Conservation (phyloP, 2,888 invertebrate genomes). For the Caenorhabditis sinica region DNA sequence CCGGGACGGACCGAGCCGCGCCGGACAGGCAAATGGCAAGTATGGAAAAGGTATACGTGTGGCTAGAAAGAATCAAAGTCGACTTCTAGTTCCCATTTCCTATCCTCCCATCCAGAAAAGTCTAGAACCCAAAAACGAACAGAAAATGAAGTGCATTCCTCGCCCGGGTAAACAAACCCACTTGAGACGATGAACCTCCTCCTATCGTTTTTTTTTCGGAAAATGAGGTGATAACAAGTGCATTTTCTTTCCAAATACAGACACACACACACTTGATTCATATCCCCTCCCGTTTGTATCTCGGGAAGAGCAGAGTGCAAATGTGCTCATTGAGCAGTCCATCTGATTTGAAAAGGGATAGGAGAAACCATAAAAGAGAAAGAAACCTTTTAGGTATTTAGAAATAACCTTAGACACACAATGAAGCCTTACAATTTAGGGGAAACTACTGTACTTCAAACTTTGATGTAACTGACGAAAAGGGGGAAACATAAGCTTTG, state of each 20-base stretch:
- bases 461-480: neutral
- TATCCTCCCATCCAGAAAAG: too few relatives aligned
- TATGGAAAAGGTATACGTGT: too few relatives aligned
- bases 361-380: conserved; percentile 15
- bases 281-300: conserved; percentile 6
- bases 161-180: conserved; percentile 42
- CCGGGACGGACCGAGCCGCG: too few relatives aligned
- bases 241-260: conserved; percentile 27
- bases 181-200: conserved; percentile 33
- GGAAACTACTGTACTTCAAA: conserved; percentile 38
- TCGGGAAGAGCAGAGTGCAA: conserved; percentile 17
- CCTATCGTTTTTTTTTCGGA: conserved; percentile 2
- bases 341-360: neutral
- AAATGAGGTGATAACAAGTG: conserved; percentile 45
- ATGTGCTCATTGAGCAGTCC: conserved; percentile 32
- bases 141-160: conserved; percentile 47
- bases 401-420: conserved; percentile 12
- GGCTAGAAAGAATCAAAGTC: too few relatives aligned
- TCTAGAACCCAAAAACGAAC: conserved; percentile 35
- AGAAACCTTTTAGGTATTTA: conserved; percentile 40
- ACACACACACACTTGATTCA: conserved; percentile 23
- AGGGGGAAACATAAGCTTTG: conserved; percentile 25
- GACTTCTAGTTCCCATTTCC: neutral
- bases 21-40: too few relatives aligned
- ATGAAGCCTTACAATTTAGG: conserved; percentile 14